Evolutionary conservation across 2,888 invertebrate species (phyloP).

Genomic region (Caenorhabditis sp.): DNA sequence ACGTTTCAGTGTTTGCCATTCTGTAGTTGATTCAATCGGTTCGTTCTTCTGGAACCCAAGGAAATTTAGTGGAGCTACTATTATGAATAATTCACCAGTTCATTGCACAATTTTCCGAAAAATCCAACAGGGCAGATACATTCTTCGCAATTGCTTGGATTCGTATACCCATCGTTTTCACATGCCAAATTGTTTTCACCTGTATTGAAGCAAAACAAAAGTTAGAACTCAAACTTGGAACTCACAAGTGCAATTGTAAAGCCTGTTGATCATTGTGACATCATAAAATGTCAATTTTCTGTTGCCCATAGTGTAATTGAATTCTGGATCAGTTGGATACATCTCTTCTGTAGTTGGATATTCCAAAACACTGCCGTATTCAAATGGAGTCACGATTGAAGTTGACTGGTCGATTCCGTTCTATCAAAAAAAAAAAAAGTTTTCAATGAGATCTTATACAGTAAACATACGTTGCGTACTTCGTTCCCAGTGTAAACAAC

Average conservation of each 20-base stretch:
- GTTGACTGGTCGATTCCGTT: not conserved
- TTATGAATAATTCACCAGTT: not conserved
- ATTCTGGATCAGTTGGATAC: not conserved
- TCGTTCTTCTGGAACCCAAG: not conserved
- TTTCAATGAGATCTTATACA: no score
- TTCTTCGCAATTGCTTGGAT: not conserved
- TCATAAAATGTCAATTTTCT: not conserved
- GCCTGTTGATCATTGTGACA: not conserved
- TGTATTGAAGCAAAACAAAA: not conserved
- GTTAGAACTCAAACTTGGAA: no score
- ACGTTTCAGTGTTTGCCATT: not conserved
- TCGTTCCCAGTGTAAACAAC: no score
- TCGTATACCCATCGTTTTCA: not conserved
- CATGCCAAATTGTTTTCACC: not conserved
- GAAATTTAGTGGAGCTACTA: no score
- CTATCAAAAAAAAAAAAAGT: no score
- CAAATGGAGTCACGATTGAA: not conserved
- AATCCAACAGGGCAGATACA: not conserved
- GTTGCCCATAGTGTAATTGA: not conserved
- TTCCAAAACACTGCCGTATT: not conserved
- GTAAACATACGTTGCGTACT: no score
- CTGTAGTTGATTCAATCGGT: not conserved
- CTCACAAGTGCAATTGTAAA: not conserved
- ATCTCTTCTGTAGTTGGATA: not conserved
- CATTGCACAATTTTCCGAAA: not conserved